phyloP scores from a whole-genome alignment of 2,113 vertebrate genomes.

The Dipodomys spectabilis region DNA sequence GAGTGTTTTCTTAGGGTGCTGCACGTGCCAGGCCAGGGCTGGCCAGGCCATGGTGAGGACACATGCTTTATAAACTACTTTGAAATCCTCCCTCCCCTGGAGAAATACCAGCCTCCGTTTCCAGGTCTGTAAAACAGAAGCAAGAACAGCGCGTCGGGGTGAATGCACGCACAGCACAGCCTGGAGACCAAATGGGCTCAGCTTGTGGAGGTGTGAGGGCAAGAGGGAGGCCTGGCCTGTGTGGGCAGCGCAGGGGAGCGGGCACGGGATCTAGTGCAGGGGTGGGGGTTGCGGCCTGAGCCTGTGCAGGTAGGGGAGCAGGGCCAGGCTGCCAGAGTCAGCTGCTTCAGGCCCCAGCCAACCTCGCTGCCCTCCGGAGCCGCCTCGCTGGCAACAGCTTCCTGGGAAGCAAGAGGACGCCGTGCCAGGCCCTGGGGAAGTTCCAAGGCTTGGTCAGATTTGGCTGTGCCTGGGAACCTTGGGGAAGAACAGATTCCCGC shows the following conservation, averaged over 20 bases:
- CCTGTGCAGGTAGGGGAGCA: background rate
- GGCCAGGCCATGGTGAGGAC: background rate
- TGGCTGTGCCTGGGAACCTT: conserved; percentile 49
- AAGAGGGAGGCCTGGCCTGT: background rate
- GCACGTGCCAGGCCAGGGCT: background rate
- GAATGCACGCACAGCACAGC: background rate
- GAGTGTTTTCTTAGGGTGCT: background rate
- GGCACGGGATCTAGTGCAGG: background rate
- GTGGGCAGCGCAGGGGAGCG: background rate
- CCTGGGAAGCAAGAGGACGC: conserved; percentile 75
- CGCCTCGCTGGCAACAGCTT: conserved; percentile 75
- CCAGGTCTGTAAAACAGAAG: background rate
- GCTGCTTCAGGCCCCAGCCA: conserved; percentile 44
- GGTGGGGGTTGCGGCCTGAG: background rate
- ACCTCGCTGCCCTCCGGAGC: conserved; percentile 38
- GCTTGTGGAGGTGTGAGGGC: background rate
- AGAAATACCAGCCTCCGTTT: background rate
- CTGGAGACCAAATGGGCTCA: background rate
- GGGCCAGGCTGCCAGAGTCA: conserved; percentile 49
- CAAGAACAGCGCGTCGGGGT: background rate
- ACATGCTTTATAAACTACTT: background rate
- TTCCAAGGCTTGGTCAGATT: conserved; percentile 52
- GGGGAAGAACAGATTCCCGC: conserved; percentile 29
- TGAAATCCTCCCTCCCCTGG: too few relatives aligned
- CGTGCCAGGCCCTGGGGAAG: conserved; percentile 64